These are phyloP conservation scores for Thermophis baileyi DNA, from an alignment of 2,113 vertebrate species.

Conservation along the genomic window DNA sequence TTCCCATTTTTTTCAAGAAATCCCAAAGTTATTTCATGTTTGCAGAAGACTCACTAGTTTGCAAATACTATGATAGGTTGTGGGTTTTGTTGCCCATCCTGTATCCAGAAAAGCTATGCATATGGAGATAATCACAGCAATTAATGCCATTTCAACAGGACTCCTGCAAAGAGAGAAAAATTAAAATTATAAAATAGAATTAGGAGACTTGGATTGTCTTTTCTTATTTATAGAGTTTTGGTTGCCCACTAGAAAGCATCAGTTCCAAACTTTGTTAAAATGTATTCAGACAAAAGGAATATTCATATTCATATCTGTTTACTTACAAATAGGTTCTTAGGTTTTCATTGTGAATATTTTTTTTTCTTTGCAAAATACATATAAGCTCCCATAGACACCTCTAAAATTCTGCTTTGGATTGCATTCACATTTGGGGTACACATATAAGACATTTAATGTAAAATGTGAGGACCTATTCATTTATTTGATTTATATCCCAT, in stretches of 20 bases:
- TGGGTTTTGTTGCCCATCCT: constrained; percentile 50
- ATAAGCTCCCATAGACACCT: background rate
- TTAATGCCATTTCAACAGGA: constrained; percentile 70
- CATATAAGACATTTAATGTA: background rate
- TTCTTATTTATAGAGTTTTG: background rate
- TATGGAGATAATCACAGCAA: constrained; percentile 60
- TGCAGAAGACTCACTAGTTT: constrained; percentile 64
- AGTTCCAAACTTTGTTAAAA: background rate
- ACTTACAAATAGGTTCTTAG: background rate
- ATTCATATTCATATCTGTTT: background rate
- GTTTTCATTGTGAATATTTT: background rate
- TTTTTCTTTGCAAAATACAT: background rate
- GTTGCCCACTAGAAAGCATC: background rate
- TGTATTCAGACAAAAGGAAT: background rate
- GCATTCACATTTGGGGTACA: background rate
- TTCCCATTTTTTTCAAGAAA: background rate
- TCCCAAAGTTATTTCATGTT: background rate
- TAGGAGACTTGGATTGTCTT: background rate
- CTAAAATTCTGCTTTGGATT: background rate
- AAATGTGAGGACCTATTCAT: background rate
- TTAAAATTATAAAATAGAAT: background rate
- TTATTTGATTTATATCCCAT: background rate
- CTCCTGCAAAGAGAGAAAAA: constrained; percentile 51
- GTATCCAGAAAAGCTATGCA: constrained; percentile 57
- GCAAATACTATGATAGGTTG: constrained; percentile 49